A percentile compares a stretch with the other conserved stretches of the same genome.
Evolutionary conservation across 2,888 invertebrate species (phyloP).

Genomic region (Philereme transversata): DNA sequence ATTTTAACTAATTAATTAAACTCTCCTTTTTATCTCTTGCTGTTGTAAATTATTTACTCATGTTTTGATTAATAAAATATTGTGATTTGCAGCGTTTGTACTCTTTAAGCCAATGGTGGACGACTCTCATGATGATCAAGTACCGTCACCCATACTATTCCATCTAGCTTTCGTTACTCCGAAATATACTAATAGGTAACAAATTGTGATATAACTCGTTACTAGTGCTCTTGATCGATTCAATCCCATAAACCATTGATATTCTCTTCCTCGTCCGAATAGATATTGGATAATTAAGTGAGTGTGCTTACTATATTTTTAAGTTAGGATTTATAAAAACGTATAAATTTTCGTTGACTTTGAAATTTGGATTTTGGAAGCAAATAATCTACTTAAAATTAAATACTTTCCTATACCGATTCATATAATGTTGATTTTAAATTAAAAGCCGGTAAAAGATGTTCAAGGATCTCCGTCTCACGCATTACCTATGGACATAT

Average conservation of each 20-base stretch:
- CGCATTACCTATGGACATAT: slow-evolving; percentile 79
- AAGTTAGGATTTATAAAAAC: slow-evolving; percentile 67
- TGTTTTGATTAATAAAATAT: too few relatives aligned
- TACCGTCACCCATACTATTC: too few relatives aligned
- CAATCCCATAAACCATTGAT: slow-evolving; percentile 37
- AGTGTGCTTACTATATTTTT: slow-evolving; percentile 51
- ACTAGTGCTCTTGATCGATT: slow-evolving; percentile 44
- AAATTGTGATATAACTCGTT: slow-evolving; percentile 42
- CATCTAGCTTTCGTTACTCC: too few relatives aligned
- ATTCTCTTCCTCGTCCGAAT: slow-evolving; percentile 26
- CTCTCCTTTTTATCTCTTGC: too few relatives aligned
- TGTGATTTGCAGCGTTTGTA: too few relatives aligned
- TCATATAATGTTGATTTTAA: slow-evolving; percentile 34
- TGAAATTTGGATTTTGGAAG: slow-evolving; percentile 73
- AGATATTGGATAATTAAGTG: slow-evolving; percentile 43
- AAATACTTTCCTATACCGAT: slow-evolving; percentile 32
- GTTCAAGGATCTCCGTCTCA: slow-evolving; percentile 55
- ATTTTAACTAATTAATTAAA: too few relatives aligned
- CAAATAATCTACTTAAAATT: slow-evolving; percentile 65
- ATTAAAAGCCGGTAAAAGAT: slow-evolving; percentile 44
- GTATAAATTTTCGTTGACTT: slow-evolving; percentile 81
- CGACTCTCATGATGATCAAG: too few relatives aligned
- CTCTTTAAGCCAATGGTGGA: too few relatives aligned
- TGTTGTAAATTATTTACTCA: too few relatives aligned
- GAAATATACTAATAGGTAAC: slow-evolving; percentile 23